These are phyloP conservation scores for Oreamnos americanus DNA, from an alignment of 2,113 vertebrate species.

Conservation along the genomic window DNA sequence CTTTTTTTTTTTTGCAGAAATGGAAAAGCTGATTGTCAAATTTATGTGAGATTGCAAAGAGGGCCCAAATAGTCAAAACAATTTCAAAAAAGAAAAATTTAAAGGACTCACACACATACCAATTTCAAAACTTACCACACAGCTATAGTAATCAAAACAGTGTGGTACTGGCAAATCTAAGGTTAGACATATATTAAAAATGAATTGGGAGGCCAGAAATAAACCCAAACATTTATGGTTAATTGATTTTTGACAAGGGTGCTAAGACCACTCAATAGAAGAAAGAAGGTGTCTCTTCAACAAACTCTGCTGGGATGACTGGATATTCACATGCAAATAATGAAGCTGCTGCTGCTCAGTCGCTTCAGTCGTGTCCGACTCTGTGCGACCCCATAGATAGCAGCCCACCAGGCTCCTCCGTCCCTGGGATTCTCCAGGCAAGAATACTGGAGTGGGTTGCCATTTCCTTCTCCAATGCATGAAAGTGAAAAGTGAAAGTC, in stretches of 20 bases:
- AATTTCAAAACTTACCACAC: slow-evolving; percentile 21
- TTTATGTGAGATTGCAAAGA: neutral
- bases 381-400: too few relatives aligned
- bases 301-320: neutral
- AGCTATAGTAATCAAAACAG: neutral
- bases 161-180: neutral
- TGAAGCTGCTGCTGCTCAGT: neutral
- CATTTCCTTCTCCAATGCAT: too few relatives aligned
- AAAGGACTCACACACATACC: neutral
- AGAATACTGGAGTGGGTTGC: too few relatives aligned
- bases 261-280: neutral
- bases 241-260: neutral
- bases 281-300: neutral
- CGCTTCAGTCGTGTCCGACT: too few relatives aligned
- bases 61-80: neutral
- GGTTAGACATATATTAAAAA: neutral
- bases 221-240: neutral
- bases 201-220: neutral
- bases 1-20: neutral
- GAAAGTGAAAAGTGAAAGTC: too few relatives aligned
- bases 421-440: too few relatives aligned
- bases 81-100: neutral
- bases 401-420: too few relatives aligned
- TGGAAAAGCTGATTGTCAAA: neutral
- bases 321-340: neutral